phyloP scores from a whole-genome alignment of 2,888 invertebrate species.

The Monochamus alternatus region DNA sequence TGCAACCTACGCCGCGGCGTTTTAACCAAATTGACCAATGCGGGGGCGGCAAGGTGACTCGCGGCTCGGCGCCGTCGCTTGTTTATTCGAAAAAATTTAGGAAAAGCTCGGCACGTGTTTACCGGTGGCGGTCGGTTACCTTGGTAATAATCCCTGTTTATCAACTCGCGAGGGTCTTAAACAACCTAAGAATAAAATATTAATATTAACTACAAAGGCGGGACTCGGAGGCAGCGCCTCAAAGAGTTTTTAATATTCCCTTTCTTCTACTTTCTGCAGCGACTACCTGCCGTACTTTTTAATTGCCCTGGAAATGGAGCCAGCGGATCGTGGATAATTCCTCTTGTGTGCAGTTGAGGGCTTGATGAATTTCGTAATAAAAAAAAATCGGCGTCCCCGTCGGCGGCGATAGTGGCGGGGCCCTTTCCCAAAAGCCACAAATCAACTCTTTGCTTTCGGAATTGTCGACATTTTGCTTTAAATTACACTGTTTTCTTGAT shows the following conservation, averaged over 20 bases:
- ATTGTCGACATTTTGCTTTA: too few species aligned
- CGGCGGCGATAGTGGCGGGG: neutral
- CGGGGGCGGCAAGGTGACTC: too few species aligned
- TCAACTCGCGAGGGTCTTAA: slow-evolving; percentile 11
- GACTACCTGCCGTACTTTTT: slow-evolving; percentile 27
- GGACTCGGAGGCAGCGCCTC: neutral
- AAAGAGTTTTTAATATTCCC: slow-evolving; percentile 33
- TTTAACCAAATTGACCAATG: too few species aligned
- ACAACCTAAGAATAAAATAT: slow-evolving; percentile 21
- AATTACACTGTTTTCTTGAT: too few species aligned
- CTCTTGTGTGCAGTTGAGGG: slow-evolving; percentile 31
- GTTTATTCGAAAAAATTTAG: too few species aligned
- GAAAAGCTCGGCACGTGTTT: neutral
- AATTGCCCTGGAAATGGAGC: slow-evolving; percentile 35
- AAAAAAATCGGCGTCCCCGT: slow-evolving; percentile 16
- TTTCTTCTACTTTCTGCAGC: slow-evolving; percentile 11
- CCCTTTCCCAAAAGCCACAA: too few species aligned
- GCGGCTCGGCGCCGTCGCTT: too few species aligned
- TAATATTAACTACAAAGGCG: slow-evolving; percentile 23
- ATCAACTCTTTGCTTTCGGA: too few species aligned
- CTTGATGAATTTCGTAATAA: slow-evolving; percentile 37
- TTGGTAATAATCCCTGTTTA: slow-evolving; percentile 12
- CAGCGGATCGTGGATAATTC: slow-evolving; percentile 35
- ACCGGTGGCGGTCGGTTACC: neutral
- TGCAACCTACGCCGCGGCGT: too few species aligned